Percentiles rank a stretch among this genome's conserved stretches.
phyloP scores from a whole-genome alignment of 1,140 invertebrate genomes.

The Drosophila seguyi region DNA sequence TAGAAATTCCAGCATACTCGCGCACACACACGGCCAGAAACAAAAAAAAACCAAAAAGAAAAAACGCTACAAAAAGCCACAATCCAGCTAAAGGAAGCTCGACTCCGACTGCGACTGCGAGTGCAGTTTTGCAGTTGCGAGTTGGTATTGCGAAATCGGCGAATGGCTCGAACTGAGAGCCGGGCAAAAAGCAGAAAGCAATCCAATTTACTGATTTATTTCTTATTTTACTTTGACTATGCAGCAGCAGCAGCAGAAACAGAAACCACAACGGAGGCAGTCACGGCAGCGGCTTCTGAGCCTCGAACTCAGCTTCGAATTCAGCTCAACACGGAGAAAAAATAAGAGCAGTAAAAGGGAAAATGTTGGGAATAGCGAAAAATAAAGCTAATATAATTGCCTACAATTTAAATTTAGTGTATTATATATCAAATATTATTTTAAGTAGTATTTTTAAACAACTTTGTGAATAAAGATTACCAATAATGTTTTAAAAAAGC shows the following conservation, averaged over 20 bases:
- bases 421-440: too few relatives aligned
- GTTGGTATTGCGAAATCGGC: conserved; percentile 69
- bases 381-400: too few relatives aligned
- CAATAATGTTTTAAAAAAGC: too few relatives aligned
- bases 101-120: conserved; percentile 16
- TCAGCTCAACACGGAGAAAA: conserved; percentile 8
- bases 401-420: too few relatives aligned
- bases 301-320: conserved; percentile 29
- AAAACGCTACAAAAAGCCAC: conserved; percentile 18
- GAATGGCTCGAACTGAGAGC: conserved; percentile 51
- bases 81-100: conserved; percentile 40
- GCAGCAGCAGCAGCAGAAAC: conserved; percentile 56
- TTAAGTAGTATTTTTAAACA: too few relatives aligned
- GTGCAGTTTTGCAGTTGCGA: conserved; percentile 40
- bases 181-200: conserved; percentile 71
- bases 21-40: conserved; percentile 27
- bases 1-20: conserved; percentile 80
- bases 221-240: conserved; percentile 84
- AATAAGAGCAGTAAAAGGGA: neutral
- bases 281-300: conserved; percentile 61
- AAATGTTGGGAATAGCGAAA: too few relatives aligned
- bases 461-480: too few relatives aligned
- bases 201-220: conserved; percentile 84
- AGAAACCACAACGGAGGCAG: conserved; percentile 76
- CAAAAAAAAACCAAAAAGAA: conserved; percentile 1